Percentiles rank a stretch among this genome's conserved stretches.
Evolutionary conservation across 2,797 vertebrate species (phyloP).

Genomic region (Characodon lateralis): DNA sequence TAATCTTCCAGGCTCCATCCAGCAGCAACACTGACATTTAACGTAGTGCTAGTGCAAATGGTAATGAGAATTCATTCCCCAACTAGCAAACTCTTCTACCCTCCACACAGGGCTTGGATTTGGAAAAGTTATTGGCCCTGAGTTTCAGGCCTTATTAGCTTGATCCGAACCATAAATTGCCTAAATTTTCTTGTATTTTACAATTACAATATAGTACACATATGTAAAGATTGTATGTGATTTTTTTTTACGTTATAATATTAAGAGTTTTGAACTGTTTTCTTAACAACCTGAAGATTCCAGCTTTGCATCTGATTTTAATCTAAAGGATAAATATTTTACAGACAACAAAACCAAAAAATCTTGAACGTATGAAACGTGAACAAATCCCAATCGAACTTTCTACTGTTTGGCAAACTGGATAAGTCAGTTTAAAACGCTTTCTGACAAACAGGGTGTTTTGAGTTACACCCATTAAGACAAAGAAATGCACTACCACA

Average conservation of each 20-base stretch:
- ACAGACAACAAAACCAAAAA: background rate
- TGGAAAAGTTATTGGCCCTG: conserved; percentile 72
- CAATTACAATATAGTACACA: conserved; percentile 45
- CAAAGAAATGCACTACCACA: background rate
- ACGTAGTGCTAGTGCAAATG: conserved; percentile 79
- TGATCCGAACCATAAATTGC: conserved; percentile 75
- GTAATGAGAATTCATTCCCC: conserved; percentile 81
- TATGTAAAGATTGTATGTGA: background rate
- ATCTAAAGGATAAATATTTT: background rate
- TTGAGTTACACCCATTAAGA: background rate
- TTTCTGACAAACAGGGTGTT: background rate
- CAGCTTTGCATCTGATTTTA: background rate
- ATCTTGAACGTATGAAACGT: background rate
- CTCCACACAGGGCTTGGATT: conserved; percentile 59
- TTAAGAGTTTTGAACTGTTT: background rate
- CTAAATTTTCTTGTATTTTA: conserved; percentile 73
- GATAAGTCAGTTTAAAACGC: background rate
- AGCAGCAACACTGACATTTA: conserved; percentile 81
- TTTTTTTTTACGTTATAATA: background rate
- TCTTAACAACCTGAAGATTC: background rate
- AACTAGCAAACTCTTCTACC: conserved; percentile 61
- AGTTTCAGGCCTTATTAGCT: conserved; percentile 77
- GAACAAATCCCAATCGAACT: background rate
- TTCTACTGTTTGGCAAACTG: background rate
- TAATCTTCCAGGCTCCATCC: conserved; percentile 77